Percentiles rank a stretch among this genome's conserved stretches.
These are phyloP conservation scores for Microctonus hyperodae DNA, from an alignment of 2,888 invertebrate species.

Conservation along the genomic window DNA sequence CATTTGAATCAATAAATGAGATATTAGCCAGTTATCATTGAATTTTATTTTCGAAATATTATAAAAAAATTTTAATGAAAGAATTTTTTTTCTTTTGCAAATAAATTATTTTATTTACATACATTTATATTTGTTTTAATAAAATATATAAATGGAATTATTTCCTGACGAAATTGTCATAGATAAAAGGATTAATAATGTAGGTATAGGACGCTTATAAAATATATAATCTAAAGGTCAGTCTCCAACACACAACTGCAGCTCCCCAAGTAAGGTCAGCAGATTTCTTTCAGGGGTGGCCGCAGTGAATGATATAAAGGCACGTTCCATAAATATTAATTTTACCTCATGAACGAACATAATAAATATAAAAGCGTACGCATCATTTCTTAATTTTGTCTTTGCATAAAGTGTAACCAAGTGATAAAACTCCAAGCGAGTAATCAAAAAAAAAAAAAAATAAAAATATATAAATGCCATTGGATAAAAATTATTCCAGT, in stretches of 20 bases:
- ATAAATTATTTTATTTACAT: background rate
- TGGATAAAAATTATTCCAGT: background rate
- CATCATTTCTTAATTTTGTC: background rate
- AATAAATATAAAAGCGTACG: background rate
- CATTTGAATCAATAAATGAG: background rate
- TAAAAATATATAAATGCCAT: too few relatives aligned
- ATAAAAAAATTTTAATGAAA: too few relatives aligned
- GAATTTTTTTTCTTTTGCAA: too few relatives aligned
- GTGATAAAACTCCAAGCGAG: background rate
- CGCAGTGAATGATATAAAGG: background rate
- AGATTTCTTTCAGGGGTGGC: constrained; percentile 28
- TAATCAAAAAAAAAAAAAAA: too few relatives aligned
- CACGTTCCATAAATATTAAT: background rate
- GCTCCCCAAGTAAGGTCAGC: constrained; percentile 28
- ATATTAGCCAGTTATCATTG: background rate
- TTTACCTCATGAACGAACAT: background rate
- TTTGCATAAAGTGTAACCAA: background rate
- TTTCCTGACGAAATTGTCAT: background rate
- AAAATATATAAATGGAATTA: too few relatives aligned
- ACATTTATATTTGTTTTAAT: too few relatives aligned
- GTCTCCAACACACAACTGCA: constrained; percentile 23
- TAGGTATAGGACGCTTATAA: constrained; percentile 25
- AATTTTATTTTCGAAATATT: background rate
- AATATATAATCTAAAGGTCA: constrained; percentile 34
- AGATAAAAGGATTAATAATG: background rate